Conservation (phyloP, 2,888 invertebrate species). For the Thera britannica region DNA sequence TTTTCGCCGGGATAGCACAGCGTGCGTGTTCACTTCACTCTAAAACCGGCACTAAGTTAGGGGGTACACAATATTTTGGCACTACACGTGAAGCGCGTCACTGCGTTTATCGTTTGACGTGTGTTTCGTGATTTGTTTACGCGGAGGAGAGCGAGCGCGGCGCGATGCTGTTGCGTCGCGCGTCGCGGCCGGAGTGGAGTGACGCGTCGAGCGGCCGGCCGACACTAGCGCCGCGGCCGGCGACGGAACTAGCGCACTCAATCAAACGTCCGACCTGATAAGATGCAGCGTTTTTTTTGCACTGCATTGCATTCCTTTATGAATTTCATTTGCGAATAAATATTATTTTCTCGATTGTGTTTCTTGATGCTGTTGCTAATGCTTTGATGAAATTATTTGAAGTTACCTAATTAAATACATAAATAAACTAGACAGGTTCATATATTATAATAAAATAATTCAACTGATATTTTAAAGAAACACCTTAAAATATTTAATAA, state of each 20-base stretch:
- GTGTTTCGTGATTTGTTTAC: conserved; percentile 52
- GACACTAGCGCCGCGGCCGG: conserved; percentile 62
- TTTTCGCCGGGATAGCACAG: conserved; percentile 46
- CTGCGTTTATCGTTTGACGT: conserved; percentile 48
- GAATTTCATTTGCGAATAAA: conserved; percentile 11
- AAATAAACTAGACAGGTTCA: neutral
- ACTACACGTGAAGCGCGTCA: conserved; percentile 65
- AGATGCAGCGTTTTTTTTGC: conserved; percentile 61
- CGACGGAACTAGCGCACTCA: conserved; percentile 60
- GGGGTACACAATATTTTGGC: conserved; percentile 64
- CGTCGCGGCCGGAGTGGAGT: conserved; percentile 82
- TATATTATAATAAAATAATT: no score
- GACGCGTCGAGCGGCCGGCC: conserved; percentile 68
- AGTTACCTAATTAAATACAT: neutral
- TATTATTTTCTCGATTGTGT: conserved; percentile 3
- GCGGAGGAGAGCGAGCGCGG: conserved; percentile 56
- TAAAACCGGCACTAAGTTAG: conserved; percentile 64
- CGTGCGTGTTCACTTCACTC: conserved; percentile 64
- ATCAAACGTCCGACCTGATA: conserved; percentile 67
- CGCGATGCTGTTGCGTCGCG: conserved; percentile 70
- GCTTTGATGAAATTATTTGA: neutral
- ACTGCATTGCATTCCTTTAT: conserved; percentile 49
- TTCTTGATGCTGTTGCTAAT: neutral
- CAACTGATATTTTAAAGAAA: no score
- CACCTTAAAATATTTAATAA: no score